Conservation (phyloP, 2,888 invertebrate species). For the Sthenelais limicola region DNA sequence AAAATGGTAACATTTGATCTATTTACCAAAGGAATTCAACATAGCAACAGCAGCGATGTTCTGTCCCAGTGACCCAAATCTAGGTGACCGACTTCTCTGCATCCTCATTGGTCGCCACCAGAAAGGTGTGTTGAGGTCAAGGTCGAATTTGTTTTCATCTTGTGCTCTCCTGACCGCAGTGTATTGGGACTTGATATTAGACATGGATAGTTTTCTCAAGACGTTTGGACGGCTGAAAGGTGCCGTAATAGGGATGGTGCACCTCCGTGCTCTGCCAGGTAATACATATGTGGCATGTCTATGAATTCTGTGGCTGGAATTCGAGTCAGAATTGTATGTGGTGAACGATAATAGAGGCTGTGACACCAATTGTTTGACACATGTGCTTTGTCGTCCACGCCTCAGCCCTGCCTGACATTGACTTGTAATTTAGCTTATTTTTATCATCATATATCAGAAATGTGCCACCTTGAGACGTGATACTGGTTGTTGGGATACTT, state of each 20-base stretch:
- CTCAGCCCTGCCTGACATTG: too few relatives aligned
- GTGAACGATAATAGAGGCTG: too few relatives aligned
- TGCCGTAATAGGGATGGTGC: conserved; percentile 81
- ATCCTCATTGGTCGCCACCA: background rate
- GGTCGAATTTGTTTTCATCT: conserved; percentile 1
- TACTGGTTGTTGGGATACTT: too few relatives aligned
- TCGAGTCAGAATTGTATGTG: too few relatives aligned
- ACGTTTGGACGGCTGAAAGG: conserved; percentile 34
- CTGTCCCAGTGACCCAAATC: background rate
- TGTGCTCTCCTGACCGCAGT: background rate
- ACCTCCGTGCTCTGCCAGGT: conserved; percentile 81
- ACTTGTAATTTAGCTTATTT: too few relatives aligned
- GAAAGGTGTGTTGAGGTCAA: conserved; percentile 28
- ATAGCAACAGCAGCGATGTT: too few relatives aligned
- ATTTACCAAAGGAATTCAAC: too few relatives aligned
- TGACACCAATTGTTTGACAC: background rate
- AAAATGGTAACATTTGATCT: too few relatives aligned
- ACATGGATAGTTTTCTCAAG: conserved; percentile 27
- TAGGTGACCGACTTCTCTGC: conserved; percentile 3
- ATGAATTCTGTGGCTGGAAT: too few relatives aligned
- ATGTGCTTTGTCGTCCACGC: too few relatives aligned
- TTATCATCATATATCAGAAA: too few relatives aligned
- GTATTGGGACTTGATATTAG: background rate
- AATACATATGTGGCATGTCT: conserved; percentile 45
- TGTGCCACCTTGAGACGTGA: too few relatives aligned